These are phyloP conservation scores for Meloidogyne chitwoodi DNA, from an alignment of 1,140 invertebrate species.

Conservation along the genomic window DNA sequence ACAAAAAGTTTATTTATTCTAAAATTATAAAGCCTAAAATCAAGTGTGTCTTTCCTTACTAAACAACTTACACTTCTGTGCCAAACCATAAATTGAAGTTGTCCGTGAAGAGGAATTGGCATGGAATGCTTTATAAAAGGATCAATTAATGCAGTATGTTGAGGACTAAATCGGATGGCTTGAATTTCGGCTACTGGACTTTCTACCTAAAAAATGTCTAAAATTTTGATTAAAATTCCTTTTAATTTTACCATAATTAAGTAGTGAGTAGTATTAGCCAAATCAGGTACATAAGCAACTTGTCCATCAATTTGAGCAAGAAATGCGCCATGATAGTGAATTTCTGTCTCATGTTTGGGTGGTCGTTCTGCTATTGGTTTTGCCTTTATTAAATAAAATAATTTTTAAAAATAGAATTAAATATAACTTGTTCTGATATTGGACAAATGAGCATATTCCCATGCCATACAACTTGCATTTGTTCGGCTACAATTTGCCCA, in stretches of 20 bases:
- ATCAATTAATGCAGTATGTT: constrained; percentile 36
- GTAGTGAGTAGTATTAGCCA: constrained; percentile 5
- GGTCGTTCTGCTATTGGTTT: constrained; percentile 26
- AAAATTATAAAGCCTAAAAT: neutral
- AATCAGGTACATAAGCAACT: constrained; percentile 28
- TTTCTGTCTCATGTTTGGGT: constrained; percentile 20
- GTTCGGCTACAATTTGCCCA: constrained; percentile 27
- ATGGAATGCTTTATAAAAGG: constrained; percentile 48
- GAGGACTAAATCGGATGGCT: constrained; percentile 39
- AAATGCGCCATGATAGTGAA: constrained; percentile 21
- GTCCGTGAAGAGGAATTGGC: constrained; percentile 32
- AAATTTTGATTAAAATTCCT: neutral
- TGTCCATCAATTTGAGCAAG: constrained; percentile 29
- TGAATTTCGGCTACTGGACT: constrained; percentile 32
- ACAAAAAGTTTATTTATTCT: neutral
- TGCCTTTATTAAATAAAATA: constrained; percentile 8
- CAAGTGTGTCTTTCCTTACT: neutral
- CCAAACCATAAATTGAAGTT: constrained; percentile 34
- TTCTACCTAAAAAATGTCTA: constrained; percentile 14
- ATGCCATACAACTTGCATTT: constrained; percentile 26
- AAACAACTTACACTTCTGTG: constrained; percentile 32
- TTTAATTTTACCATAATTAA: constrained; percentile 10
- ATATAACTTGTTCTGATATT: constrained; percentile 23
- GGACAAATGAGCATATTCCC: constrained; percentile 24
- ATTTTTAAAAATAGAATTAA: neutral